These are phyloP conservation scores for Nesogale talazaci DNA, from an alignment of 2,113 vertebrate species.

Conservation along the genomic window DNA sequence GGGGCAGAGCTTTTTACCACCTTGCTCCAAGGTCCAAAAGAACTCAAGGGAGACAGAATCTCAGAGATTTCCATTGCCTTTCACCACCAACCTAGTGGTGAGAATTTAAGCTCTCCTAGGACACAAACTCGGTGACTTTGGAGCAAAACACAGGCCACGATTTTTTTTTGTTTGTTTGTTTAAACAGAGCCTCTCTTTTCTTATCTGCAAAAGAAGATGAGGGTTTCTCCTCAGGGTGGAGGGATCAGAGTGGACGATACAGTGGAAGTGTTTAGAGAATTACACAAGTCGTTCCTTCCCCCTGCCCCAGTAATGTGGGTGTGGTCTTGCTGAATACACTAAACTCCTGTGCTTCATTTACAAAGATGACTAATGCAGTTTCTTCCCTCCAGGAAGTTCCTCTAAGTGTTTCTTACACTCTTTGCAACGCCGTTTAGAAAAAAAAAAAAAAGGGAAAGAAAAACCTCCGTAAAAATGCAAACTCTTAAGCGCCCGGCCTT, in stretches of 20 bases:
- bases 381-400: constrained; percentile 53
- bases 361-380: constrained; percentile 63
- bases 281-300: background rate
- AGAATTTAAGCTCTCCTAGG: background rate
- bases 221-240: background rate
- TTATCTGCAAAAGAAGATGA: constrained; percentile 12
- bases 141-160: background rate
- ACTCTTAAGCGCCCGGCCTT: background rate
- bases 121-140: background rate
- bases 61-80: too few relatives aligned
- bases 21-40: too few relatives aligned
- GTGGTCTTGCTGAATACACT: constrained; percentile 53
- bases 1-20: too few relatives aligned
- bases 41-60: too few relatives aligned
- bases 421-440: too few relatives aligned
- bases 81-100: too few relatives aligned
- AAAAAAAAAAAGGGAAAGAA: too few relatives aligned
- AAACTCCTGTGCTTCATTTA: constrained; percentile 59
- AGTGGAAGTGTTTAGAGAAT: background rate
- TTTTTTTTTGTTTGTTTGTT: too few relatives aligned
- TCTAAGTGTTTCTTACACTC: background rate
- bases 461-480: background rate
- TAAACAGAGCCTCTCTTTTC: constrained; percentile 38
- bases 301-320: constrained; percentile 12
- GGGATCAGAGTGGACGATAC: constrained; percentile 13